Base-by-base conservation (phyloP, 1,140 invertebrate genomes). In the Drosophila ananassae region DNA sequence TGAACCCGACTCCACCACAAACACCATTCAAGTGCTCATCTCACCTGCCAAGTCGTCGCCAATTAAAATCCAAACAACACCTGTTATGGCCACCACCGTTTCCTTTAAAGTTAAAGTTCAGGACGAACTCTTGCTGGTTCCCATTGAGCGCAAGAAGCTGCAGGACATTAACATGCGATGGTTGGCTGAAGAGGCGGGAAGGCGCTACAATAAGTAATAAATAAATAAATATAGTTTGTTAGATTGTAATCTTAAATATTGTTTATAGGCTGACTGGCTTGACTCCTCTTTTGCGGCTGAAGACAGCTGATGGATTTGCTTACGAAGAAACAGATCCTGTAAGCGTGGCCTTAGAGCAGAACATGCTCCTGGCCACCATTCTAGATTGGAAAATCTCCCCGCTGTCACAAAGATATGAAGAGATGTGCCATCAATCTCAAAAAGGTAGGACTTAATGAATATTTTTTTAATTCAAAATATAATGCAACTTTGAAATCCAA, bases 141-240 rank as follows among this genome's bases (percentile, higher is more conserved):
- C 95, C 0, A 84, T 95, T 10, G 93, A 94, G 25, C 82, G 94
- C 34, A 93, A 94, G 10, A 93, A 93, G 51, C 92, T 94, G 21
- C 93, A 94, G 57, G 93, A 92, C 41, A 91, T 94, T 61, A 95
- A 94, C 64, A 94, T 95, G 75, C 93, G 93, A 62, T 96, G 95
- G 95, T 92, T 96, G 60, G 94, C 94, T 39, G 93, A 95, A 44
- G 95, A 96, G 93, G 94, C 95, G 0, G 93, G 94, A 30, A 92
- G 93, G 54, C 93, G 95, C 85, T 96, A 95, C 93, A 95, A 95
- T 58, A 95, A 94, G 95, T 95, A 90, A 93, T 92, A 10, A 2
- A 12, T 12, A 6, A 22, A 93, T 92, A 10, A 7, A 12, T 13
- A 8, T 17, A 25, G 51, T 44, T 0, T 8, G 34, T 28, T 17